Evolutionary conservation across 2,888 invertebrate species (phyloP).

Genomic region (Calameuta filiformis): DNA sequence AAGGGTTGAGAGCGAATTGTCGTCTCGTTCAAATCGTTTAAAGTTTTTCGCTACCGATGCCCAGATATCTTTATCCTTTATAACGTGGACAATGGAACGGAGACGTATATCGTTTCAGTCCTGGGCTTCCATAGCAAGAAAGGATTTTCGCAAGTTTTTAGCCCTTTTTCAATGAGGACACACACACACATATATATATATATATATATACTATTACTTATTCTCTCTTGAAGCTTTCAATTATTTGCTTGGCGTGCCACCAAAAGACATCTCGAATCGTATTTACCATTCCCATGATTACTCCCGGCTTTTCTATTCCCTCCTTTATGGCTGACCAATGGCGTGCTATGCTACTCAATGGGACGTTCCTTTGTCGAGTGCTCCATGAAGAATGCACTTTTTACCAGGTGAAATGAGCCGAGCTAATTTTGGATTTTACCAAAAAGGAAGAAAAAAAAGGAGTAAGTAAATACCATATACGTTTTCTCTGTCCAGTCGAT

Average conservation of each 20-base stretch:
- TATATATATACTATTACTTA: slow-evolving; percentile 11
- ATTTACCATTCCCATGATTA: slow-evolving; percentile 63
- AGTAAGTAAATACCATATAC: slow-evolving; percentile 26
- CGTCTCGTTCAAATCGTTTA: neutral
- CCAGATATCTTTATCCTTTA: slow-evolving; percentile 23
- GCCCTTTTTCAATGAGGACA: neutral
- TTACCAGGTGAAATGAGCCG: slow-evolving; percentile 58
- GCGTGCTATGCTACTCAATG: slow-evolving; percentile 47
- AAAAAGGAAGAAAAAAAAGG: slow-evolving; percentile 31
- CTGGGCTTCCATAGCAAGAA: slow-evolving; percentile 28
- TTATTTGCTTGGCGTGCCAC: slow-evolving; percentile 46
- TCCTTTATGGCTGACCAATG: slow-evolving; percentile 56
- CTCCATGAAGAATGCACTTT: slow-evolving; percentile 50
- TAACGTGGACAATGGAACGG: slow-evolving; percentile 14
- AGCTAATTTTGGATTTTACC: slow-evolving; percentile 43
- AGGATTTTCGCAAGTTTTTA: slow-evolving; percentile 47
- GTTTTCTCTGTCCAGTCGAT: neutral
- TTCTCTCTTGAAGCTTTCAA: slow-evolving; percentile 25
- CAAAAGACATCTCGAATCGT: slow-evolving; percentile 51
- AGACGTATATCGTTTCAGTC: slow-evolving; percentile 12
- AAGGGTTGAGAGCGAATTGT: neutral
- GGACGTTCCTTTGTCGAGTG: slow-evolving; percentile 48
- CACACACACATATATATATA: too few species aligned
- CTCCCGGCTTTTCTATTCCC: slow-evolving; percentile 37
- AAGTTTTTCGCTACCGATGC: slow-evolving; percentile 36